Conservation (phyloP, 2,797 vertebrate species). For the Onychomys arenicola region DNA sequence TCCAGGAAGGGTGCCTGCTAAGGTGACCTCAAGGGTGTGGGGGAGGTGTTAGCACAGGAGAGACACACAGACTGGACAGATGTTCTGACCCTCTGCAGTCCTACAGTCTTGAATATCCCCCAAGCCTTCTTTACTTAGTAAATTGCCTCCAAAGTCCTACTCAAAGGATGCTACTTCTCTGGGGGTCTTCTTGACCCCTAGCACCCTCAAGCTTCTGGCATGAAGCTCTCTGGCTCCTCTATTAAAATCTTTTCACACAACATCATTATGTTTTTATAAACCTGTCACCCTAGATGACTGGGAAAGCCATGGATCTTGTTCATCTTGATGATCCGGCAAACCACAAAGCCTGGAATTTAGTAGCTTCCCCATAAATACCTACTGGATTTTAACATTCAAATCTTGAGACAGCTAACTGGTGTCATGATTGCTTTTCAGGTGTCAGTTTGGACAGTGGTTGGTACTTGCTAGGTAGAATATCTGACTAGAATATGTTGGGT, state of each 20-base stretch:
- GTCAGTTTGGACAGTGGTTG: neutral
- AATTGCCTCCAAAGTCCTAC: neutral
- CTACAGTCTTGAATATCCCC: neutral
- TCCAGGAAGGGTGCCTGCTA: neutral
- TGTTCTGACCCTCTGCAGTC: neutral
- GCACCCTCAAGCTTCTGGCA: neutral
- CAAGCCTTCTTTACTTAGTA: neutral
- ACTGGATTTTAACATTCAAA: neutral
- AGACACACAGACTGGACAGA: neutral
- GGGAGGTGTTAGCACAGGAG: neutral
- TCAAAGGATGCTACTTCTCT: neutral
- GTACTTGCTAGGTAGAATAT: neutral
- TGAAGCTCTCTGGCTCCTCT: neutral
- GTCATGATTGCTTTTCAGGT: neutral
- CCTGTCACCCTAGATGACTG: neutral
- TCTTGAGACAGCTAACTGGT: neutral
- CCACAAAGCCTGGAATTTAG: neutral
- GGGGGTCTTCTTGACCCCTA: neutral
- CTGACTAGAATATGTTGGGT: neutral
- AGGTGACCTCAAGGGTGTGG: neutral
- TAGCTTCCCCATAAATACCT: neutral
- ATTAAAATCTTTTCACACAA: neutral
- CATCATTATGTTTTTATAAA: neutral
- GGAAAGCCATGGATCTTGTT: neutral
- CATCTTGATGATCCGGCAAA: neutral